Percentiles rank a stretch among this genome's conserved stretches.
These are phyloP conservation scores for Ashinkailepas kermadecensis DNA, from an alignment of 2,888 invertebrate genomes.

Conservation along the genomic window DNA sequence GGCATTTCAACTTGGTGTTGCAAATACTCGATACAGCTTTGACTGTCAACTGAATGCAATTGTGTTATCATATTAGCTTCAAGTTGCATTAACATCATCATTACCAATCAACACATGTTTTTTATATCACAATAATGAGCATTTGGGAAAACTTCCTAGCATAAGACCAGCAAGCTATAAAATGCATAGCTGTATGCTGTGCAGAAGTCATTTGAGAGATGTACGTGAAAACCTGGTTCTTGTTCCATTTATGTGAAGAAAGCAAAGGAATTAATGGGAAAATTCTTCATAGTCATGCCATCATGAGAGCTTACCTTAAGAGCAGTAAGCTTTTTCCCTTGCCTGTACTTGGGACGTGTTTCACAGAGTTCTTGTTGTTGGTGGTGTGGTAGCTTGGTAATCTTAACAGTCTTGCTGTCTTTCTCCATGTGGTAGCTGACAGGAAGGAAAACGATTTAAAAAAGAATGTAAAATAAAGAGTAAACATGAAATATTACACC, in stretches of 20 bases:
- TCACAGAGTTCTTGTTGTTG: neutral
- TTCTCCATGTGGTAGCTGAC: neutral
- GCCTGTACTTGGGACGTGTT: neutral
- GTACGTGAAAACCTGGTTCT: neutral
- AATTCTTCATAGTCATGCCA: too few species aligned
- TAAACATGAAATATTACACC: too few species aligned
- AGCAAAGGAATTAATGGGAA: neutral
- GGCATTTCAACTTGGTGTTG: too few species aligned
- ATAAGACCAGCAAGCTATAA: neutral
- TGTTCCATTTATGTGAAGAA: neutral
- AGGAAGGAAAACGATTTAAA: neutral
- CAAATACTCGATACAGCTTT: too few species aligned
- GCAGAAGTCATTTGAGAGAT: neutral
- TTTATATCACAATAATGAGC: too few species aligned
- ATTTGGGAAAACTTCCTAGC: too few species aligned
- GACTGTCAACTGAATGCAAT: too few species aligned
- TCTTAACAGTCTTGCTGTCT: neutral
- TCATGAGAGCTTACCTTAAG: neutral
- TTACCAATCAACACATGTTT: too few species aligned
- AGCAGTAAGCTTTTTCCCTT: conserved; percentile 15
- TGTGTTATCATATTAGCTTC: too few species aligned
- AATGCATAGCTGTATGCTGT: neutral
- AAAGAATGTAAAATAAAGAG: too few species aligned
- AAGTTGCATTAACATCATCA: too few species aligned
- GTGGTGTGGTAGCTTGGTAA: neutral